Base-by-base conservation (phyloP, 2,888 invertebrate species). In the Galeopsomyia nigrocyanea region DNA sequence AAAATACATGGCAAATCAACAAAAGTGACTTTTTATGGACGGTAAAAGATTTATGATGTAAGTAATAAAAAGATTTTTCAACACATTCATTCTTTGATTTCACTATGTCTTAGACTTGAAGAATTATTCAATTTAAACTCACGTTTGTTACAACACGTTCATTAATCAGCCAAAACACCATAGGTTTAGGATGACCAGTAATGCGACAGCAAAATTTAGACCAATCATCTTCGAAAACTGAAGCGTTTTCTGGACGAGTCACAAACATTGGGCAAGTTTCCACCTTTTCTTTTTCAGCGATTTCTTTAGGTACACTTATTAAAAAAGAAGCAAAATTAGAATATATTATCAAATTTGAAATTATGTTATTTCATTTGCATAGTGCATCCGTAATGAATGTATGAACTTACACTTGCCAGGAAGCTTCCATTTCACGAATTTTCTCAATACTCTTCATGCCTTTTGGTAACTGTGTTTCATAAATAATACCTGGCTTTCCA, bases 191-290 rank as follows among this genome's bases (percentile, higher is more conserved):
- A 87, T 95, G 94, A 76, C 99, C 99, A 65, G 96, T 96, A 26
- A 99, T 98, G 78, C 99, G 95, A 83, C 98, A 98, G 86, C 97
- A 96, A 91, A 98, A 99, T 79, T 98, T 91, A 22, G 99, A 98
- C 88, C 95, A 94, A 87, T 98, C 97, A 61, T 98, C 98, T 88
- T 99, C 99, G 85, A 95, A 94, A 0, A 97, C 97, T 21, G 92
- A 92, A 64, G 93, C 92, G 55, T 96, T 93, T 84, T 98, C 97
- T 3, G 98, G 96, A 85, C 94, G 94, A 87, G 97, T 95, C 58
- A 99, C 98, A 87, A 99, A 98, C 49, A 93, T 90, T 5, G 99
- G 99, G 61, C 95, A 92, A 55, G 92, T 90, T 79, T 93, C 90
- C 64, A 93, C 92, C 85, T 95, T 94, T 62, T 92, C 90, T 82